Base-by-base conservation (phyloP, 2,797 vertebrate species). In the Epinephelus coioides region DNA sequence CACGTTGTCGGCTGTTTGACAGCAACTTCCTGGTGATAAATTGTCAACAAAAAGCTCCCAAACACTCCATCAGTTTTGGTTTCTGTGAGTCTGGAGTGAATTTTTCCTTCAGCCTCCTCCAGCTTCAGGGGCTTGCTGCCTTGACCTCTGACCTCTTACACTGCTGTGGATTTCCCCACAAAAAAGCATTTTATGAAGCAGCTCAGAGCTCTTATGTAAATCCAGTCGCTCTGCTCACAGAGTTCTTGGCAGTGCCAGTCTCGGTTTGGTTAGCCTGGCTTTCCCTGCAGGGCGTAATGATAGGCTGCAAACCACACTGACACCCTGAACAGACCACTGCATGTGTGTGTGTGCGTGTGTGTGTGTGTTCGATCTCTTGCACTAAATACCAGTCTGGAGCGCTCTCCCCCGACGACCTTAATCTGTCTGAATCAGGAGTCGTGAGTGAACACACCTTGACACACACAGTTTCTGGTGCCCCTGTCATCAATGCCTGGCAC, bases 281-380 rank as follows among this genome's bases (percentile, higher is more conserved):
- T 78, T 81, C 82, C 87, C 90, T 71, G 72, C 80, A 81, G 85
- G 88, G 87, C 65, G 17, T 92, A 92, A 92, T 92, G 89, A 93
- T 87, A 91, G 89, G 69, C 90, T 92, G 76, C 69, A 90, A 88
- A 92, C 91, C 92, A 54, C 91, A 89, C 81, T 43, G 84, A 93
- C 91, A 91, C 90, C 91, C 90, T 73, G 86, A 79, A 53, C 86
- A 81, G 60, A 91, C 91, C 90, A 30, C 88, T 34, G 76, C 63
- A 27, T 46, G 51, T 78, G 67, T 79, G 51, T 78, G 67, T 79
- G 79, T 75, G 80, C 67, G 64, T 69, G 72, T 51, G 43, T 60
- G 57, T 76, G 71, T 79, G 81, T 78, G 68, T 77, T 71, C 15
- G 3, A 65, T 76, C 70, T 69, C 69, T n/a, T 38, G 55, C 40